phyloP scores from a whole-genome alignment of 2,113 vertebrate species.

The Fulica atra region DNA sequence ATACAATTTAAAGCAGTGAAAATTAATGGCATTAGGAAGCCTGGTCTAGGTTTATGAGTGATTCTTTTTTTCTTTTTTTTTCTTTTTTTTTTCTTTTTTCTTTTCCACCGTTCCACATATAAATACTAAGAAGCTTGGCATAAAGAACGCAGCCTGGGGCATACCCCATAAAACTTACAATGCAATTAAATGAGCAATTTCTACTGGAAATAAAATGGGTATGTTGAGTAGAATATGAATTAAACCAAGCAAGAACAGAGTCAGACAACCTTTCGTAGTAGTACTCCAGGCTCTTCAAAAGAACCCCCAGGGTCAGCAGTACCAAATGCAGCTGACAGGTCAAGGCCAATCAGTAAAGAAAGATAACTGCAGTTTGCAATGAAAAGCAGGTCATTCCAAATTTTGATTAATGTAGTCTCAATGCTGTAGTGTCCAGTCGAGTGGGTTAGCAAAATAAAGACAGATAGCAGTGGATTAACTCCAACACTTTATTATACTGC shows the following conservation, averaged over 20 bases:
- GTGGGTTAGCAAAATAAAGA: conserved; percentile 55
- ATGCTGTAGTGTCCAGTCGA: conserved; percentile 13
- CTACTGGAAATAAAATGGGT: conserved; percentile 79
- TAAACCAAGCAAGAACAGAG: conserved; percentile 64
- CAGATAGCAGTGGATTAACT: conserved; percentile 45
- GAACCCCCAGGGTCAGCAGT: conserved; percentile 41
- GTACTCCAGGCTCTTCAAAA: conserved; percentile 42
- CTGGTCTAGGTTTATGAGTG: conserved; percentile 70
- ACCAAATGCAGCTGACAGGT: conserved; percentile 62
- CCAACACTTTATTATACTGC: conserved; percentile 6
- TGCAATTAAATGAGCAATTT: conserved; percentile 85
- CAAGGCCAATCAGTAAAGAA: conserved; percentile 71
- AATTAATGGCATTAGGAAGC: conserved; percentile 57
- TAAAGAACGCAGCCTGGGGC: conserved; percentile 80
- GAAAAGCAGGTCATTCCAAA: conserved; percentile 62
- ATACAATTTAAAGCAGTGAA: conserved; percentile 61
- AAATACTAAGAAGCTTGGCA: conserved; percentile 78
- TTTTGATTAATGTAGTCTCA: conserved; percentile 62
- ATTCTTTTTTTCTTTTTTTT: neutral
- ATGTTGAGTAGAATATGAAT: conserved; percentile 79
- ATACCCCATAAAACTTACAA: conserved; percentile 82
- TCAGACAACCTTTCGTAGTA: conserved; percentile 19
- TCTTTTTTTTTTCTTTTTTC: neutral
- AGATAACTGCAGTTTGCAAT: conserved; percentile 63
- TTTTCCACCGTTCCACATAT: conserved; percentile 58